Evolutionary conservation across 2,888 invertebrate species (phyloP).

Genomic region (Elmis aenea): DNA sequence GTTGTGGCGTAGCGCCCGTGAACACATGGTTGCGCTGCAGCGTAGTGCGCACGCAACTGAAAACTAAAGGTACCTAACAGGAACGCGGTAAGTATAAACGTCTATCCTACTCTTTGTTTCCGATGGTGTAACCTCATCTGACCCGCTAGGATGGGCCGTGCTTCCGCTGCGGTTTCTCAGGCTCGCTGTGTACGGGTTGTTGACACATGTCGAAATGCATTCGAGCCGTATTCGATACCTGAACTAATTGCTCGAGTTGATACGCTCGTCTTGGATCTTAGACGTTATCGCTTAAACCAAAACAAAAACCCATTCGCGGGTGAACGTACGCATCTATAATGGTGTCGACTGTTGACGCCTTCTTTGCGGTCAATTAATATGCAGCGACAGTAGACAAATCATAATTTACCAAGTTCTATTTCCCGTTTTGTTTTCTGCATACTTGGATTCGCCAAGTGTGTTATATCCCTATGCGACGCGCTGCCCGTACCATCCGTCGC

Average conservation of each 20-base stretch:
- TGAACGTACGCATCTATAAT: slow-evolving; percentile 18
- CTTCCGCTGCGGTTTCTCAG: slow-evolving; percentile 23
- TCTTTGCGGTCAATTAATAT: slow-evolving; percentile 13
- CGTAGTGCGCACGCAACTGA: slow-evolving; percentile 30
- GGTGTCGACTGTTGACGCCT: slow-evolving; percentile 4
- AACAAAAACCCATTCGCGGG: slow-evolving; percentile 8
- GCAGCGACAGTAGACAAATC: slow-evolving; percentile 9
- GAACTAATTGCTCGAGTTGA: slow-evolving; percentile 30
- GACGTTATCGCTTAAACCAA: not conserved
- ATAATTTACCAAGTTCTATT: slow-evolving; percentile 11
- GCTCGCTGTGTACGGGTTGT: slow-evolving; percentile 27
- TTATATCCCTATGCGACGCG: not conserved
- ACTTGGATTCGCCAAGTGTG: not conserved
- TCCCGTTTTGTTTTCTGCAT: slow-evolving; percentile 7
- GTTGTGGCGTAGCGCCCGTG: slow-evolving; percentile 35
- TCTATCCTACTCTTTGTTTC: slow-evolving; percentile 24
- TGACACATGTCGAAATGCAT: slow-evolving; percentile 27
- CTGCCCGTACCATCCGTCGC: slow-evolving; percentile 1
- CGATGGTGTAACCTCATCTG: slow-evolving; percentile 23
- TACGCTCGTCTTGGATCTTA: slow-evolving; percentile 1
- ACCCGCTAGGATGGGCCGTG: slow-evolving; percentile 20
- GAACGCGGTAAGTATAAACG: slow-evolving; percentile 22
- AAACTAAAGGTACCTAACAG: no score
- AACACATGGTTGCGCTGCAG: slow-evolving; percentile 48
- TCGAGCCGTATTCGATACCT: slow-evolving; percentile 23